A percentile compares a stretch with the other conserved stretches of the same genome.
Conservation (phyloP, 1,140 invertebrate species). For the Eueides isabella region DNA sequence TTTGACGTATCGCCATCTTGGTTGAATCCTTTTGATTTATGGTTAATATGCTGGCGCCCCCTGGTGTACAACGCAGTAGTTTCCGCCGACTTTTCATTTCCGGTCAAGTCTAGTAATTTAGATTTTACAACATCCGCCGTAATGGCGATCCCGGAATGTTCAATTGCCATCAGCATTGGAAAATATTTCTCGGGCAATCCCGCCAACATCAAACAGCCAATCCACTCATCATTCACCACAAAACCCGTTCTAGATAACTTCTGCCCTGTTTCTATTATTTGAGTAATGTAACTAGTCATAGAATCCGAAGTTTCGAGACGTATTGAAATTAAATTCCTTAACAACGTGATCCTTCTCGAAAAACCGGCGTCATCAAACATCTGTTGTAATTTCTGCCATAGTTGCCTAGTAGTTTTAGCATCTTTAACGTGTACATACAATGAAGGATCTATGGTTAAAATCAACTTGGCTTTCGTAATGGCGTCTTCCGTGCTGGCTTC, state of each 20-base stretch:
- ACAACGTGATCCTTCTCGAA: conserved; percentile 6
- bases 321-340: conserved; percentile 17
- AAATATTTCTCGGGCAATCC: conserved; percentile 13
- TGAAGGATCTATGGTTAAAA: neutral
- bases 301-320: conserved; percentile 11
- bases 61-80: too few species aligned
- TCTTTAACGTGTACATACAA: conserved; percentile 9
- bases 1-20: too few species aligned
- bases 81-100: too few species aligned
- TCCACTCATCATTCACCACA: conserved; percentile 6
- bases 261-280: conserved; percentile 12
- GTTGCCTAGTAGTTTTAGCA: neutral
- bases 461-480: neutral
- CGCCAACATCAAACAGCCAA: conserved; percentile 13
- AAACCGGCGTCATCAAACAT: conserved; percentile 13
- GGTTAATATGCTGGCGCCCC: too few species aligned
- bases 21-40: too few species aligned
- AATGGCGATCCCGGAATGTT: too few species aligned
- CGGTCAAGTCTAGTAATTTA: too few species aligned
- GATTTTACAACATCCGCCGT: neutral
- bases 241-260: conserved; percentile 13
- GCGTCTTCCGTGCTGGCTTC: neutral
- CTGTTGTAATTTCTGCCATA: neutral
- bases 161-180: conserved; percentile 26
- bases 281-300: conserved; percentile 10